These are phyloP conservation scores for Zygaena filipendulae DNA, from an alignment of 2,888 invertebrate genomes.

Conservation along the genomic window DNA sequence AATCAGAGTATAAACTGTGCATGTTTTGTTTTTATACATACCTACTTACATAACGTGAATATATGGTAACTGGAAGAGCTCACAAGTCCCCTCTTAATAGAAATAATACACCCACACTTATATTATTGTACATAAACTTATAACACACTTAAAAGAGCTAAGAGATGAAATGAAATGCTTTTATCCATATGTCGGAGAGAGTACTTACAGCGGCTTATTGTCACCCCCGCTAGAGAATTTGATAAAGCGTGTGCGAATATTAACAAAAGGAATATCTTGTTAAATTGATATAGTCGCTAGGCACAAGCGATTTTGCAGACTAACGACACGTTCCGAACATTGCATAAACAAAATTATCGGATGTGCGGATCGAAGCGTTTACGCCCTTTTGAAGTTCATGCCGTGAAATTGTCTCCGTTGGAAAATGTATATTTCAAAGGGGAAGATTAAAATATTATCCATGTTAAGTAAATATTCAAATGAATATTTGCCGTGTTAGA, in stretches of 20 bases:
- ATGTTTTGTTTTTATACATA: no score
- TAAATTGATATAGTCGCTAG: constrained; percentile 58
- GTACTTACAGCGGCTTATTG: constrained; percentile 70
- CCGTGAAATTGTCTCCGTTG: constrained; percentile 67
- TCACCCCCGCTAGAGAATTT: constrained; percentile 69
- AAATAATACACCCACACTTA: no score
- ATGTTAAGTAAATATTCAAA: constrained; percentile 71
- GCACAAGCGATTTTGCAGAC: constrained; percentile 35
- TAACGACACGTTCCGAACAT: constrained; percentile 18
- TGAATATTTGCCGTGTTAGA: constrained; percentile 70
- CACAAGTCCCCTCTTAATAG: no score
- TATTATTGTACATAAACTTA: constrained; percentile 19
- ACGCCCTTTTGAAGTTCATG: constrained; percentile 38
- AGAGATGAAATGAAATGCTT: constrained; percentile 66
- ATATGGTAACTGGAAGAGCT: no score
- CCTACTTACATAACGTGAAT: no score
- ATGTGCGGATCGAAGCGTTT: constrained; percentile 28
- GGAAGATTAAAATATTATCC: constrained; percentile 72
- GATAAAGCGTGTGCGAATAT: constrained; percentile 70
- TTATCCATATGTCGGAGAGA: constrained; percentile 68
- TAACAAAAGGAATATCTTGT: constrained; percentile 70
- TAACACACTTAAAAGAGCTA: constrained; percentile 57
- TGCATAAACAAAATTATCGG: constrained; percentile 30
- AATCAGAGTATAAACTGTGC: no score
- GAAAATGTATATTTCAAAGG: constrained; percentile 69